Conservation (phyloP, 2,113 vertebrate genomes). For the Struthidea cinerea region DNA sequence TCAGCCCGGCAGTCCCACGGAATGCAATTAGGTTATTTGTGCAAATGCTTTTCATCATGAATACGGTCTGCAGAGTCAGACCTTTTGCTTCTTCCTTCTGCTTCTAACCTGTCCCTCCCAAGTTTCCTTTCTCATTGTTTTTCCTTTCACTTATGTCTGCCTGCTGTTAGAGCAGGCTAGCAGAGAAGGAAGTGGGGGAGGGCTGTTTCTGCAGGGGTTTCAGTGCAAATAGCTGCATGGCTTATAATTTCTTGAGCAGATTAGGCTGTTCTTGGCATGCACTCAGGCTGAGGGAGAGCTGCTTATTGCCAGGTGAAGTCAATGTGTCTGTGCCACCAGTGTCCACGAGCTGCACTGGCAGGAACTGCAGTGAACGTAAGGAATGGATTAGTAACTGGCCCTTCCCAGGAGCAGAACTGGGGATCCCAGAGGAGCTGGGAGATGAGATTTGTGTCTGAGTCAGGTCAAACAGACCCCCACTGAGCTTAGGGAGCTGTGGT, state of each 20-base stretch:
- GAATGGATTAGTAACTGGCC: background rate
- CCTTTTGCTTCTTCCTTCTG: conserved; percentile 63
- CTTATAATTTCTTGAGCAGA: conserved; percentile 31
- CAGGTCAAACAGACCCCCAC: background rate
- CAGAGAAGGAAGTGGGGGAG: conserved; percentile 55
- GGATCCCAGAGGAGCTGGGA: background rate
- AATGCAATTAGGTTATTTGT: conserved; percentile 33
- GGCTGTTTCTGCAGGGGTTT: conserved; percentile 18
- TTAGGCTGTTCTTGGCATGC: background rate
- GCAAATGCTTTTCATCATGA: conserved; percentile 21
- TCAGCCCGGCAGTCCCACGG: background rate
- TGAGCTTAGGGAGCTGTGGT: background rate
- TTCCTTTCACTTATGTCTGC: conserved; percentile 59
- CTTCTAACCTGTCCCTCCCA: conserved; percentile 61
- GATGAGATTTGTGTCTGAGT: background rate
- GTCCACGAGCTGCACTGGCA: background rate
- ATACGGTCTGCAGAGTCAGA: conserved; percentile 35
- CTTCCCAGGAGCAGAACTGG: background rate
- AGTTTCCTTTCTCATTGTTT: conserved; percentile 64
- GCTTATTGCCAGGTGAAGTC: background rate
- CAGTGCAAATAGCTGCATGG: background rate
- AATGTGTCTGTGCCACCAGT: background rate
- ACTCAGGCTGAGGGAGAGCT: background rate
- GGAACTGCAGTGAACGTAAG: background rate
- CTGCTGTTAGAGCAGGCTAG: conserved; percentile 7